These are phyloP conservation scores for Sebastes baramenuke DNA, from an alignment of 2,797 vertebrate species.

Conservation along the genomic window DNA sequence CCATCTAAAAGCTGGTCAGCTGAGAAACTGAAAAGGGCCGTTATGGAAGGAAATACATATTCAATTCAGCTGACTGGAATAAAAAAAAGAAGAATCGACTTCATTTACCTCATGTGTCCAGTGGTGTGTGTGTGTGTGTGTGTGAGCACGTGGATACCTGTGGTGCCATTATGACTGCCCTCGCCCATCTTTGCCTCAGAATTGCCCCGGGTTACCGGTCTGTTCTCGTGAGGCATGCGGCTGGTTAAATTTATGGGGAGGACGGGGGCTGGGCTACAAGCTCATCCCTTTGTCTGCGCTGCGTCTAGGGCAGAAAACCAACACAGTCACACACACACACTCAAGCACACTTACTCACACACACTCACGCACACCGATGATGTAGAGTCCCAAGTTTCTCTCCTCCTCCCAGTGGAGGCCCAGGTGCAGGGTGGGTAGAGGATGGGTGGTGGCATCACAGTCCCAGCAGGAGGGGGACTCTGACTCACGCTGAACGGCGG, in stretches of 20 bases:
- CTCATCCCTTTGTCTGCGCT: constrained; percentile 78
- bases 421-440: constrained; percentile 85
- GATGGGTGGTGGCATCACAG: constrained; percentile 83
- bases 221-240: constrained; percentile 76
- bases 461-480: constrained; percentile 77
- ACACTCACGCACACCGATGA: constrained; percentile 60
- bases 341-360: constrained; percentile 56
- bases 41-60: constrained; percentile 51
- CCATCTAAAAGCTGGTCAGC: constrained; percentile 65
- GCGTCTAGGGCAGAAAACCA: constrained; percentile 73
- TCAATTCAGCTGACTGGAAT: constrained; percentile 55
- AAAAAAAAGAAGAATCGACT: constrained; percentile 6
- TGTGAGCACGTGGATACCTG: constrained; percentile 59
- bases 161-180: constrained; percentile 66
- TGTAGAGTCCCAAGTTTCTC: constrained; percentile 60
- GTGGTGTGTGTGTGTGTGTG: background rate
- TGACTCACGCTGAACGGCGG: constrained; percentile 75
- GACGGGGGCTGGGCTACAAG: constrained; percentile 67
- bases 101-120: constrained; percentile 18
- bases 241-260: constrained; percentile 83
- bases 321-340: constrained; percentile 59
- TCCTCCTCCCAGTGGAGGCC: constrained; percentile 63
- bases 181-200: constrained; percentile 52
- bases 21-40: constrained; percentile 52
- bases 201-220: constrained; percentile 76